Evolutionary conservation across 2,888 invertebrate species (phyloP).

Genomic region (Ornithoptera alexandrae): DNA sequence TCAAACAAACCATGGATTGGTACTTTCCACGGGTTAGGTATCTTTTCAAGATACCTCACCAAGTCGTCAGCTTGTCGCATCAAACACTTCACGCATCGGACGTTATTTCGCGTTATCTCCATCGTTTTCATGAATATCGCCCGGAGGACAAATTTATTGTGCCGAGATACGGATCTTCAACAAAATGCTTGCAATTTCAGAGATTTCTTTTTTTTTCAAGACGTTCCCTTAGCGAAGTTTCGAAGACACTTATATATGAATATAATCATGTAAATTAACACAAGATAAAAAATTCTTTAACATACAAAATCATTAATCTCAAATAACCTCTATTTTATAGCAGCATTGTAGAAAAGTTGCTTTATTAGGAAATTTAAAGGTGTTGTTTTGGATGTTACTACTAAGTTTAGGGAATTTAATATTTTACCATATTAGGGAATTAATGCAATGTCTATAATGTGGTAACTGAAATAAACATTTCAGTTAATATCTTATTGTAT

Average conservation of each 20-base stretch:
- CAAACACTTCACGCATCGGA: constrained; percentile 42
- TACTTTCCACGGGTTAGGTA: no score
- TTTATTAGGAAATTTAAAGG: no score
- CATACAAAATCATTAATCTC: background rate
- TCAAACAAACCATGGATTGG: no score
- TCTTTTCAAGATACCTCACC: background rate
- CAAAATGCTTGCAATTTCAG: constrained; percentile 68
- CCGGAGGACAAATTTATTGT: constrained; percentile 61
- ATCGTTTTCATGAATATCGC: constrained; percentile 60
- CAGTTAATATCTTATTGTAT: no score
- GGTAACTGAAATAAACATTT: no score
- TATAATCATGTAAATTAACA: background rate
- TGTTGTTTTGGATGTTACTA: no score
- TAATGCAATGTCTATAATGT: no score
- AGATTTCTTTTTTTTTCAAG: constrained; percentile 48
- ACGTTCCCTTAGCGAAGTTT: constrained; percentile 5
- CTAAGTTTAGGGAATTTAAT: no score
- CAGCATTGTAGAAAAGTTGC: no score
- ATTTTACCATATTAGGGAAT: no score
- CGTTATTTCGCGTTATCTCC: constrained; percentile 40
- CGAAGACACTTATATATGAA: constrained; percentile 5
- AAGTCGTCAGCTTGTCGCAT: constrained; percentile 33
- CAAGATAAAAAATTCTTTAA: background rate
- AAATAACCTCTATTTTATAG: no score
- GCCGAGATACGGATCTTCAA: constrained; percentile 55